phyloP scores from a whole-genome alignment of 2,797 vertebrate species.

The Ciconia nigra region DNA sequence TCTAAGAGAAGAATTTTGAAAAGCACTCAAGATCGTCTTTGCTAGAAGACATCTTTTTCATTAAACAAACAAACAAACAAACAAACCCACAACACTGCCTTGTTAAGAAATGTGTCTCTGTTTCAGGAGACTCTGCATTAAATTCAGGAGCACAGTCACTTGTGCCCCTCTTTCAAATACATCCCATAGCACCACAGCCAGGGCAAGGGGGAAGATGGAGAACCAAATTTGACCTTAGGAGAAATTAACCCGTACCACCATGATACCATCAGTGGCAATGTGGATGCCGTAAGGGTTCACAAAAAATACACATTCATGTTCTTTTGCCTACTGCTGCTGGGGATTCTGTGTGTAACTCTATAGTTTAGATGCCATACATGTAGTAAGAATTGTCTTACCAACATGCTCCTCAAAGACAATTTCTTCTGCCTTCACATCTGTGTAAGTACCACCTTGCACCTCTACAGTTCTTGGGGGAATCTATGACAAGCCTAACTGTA shows the following conservation, averaged over 20 bases:
- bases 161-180: neutral
- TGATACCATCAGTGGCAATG: neutral
- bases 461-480: neutral
- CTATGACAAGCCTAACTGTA: neutral
- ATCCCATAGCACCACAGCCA: neutral
- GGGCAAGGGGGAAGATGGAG: neutral
- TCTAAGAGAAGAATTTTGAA: neutral
- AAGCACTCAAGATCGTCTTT: neutral
- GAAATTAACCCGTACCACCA: neutral
- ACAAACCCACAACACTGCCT: fast-evolving
- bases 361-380: neutral
- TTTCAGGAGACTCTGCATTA: neutral
- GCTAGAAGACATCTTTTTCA: neutral
- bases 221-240: neutral
- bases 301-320: neutral
- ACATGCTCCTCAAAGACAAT: neutral
- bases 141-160: neutral
- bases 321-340: neutral
- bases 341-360: neutral
- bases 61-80: neutral
- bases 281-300: neutral
- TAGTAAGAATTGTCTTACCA: neutral
- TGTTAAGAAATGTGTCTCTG: neutral
- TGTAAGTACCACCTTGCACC: neutral
- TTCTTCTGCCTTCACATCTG: neutral